Evolutionary conservation across 2,797 vertebrate genomes (phyloP).

Genomic region (Xenopus petersii): DNA sequence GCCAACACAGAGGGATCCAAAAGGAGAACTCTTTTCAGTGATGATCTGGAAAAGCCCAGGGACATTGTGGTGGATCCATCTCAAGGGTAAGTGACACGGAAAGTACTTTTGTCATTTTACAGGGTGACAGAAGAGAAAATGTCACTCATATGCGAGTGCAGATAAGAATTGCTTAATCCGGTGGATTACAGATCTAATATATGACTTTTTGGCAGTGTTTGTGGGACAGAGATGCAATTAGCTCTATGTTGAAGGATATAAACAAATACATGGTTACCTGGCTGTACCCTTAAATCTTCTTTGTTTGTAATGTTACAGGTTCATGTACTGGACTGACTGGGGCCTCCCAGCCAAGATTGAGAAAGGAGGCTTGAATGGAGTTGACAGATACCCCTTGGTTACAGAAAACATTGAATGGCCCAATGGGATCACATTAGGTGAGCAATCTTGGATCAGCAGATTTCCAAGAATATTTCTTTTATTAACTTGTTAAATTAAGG

Average conservation of each 20-base stretch:
- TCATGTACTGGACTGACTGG: constrained; percentile 94
- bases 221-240: too few species aligned
- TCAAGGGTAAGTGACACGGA: constrained; percentile 66
- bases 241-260: too few species aligned
- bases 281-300: too few species aligned
- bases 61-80: constrained; percentile 80
- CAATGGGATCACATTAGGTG: constrained; percentile 86
- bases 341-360: constrained; percentile 78
- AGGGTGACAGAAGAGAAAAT: too few species aligned
- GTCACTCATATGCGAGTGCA: too few species aligned
- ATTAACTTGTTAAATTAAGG: too few species aligned
- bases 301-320: constrained; percentile 59
- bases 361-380: constrained; percentile 84
- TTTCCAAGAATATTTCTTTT: too few species aligned
- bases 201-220: too few species aligned
- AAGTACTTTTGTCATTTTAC: too few species aligned
- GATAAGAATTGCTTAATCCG: too few species aligned
- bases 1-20: constrained; percentile 72
- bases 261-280: too few species aligned
- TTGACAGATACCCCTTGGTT: constrained; percentile 69
- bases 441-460: neutral
- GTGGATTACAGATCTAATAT: too few species aligned
- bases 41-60: constrained; percentile 72
- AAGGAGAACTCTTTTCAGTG: constrained; percentile 72
- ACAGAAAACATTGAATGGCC: constrained; percentile 80